Evolutionary conservation across 2,113 vertebrate species (phyloP), one percentile per base, ranked within the genome.

Genomic region (Pipa parva): DNA sequence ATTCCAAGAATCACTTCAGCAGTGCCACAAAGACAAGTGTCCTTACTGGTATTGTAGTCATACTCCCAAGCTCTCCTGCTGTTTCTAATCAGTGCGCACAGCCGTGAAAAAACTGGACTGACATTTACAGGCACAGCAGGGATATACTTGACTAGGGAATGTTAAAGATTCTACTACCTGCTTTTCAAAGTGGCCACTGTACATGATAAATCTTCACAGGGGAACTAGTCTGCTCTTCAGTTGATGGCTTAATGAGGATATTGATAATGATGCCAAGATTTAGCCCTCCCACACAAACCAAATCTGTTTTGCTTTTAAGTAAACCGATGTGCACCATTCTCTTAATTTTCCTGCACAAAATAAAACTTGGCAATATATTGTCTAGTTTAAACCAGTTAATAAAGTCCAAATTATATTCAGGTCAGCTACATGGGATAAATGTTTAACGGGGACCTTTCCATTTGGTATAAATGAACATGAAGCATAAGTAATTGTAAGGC

Each of bases 81-180:
- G 93, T 93, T 94, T 97, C 92, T 97, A 97, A 97, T 97, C 95
- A 96, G 93, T 88, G 86, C 85, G 84, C 78, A 86, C 93, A 89
- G 94, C 92, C 93, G 92, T 90, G 94, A 95, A 93, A 90, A 92
- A 94, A 93, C 94, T 87, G 93, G 92, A 95, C 93, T 95, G 90
- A 92, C 94, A 95, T 97, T 97, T 95, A 95, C 92, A 91, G 92
- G 90, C 94, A 76, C 95, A 93, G 94, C 92, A 79, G 94, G 93
- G 88, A 89, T 84, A 89, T 82, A 87, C 91, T 90, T 92, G 91
- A 93, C 88, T 81, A 90, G 88, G 88, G 92, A 93, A 92, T 92
- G 92, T 89, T 93, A 91, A 93, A 93, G 90, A 93, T 88, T 89
- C 83, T 24, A 59, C 89, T 87, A 89, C 91, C 91, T 93, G 88